Percentiles rank a stretch among this genome's conserved stretches.
These are phyloP conservation scores for Drosophila pruinosa DNA, from an alignment of 1,140 invertebrate species.

Conservation along the genomic window DNA sequence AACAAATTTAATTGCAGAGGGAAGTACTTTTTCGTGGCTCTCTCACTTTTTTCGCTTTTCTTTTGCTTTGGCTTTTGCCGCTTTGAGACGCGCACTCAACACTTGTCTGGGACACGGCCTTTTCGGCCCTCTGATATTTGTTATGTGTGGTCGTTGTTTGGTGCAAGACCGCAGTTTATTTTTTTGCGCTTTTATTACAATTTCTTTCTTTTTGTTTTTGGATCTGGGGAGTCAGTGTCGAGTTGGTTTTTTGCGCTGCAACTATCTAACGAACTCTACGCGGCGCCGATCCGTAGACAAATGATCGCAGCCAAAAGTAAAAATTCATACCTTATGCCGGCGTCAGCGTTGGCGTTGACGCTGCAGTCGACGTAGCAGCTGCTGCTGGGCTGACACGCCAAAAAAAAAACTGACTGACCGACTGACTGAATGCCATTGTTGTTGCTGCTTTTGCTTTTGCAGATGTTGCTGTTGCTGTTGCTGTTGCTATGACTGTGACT, in stretches of 20 bases:
- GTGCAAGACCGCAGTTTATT: conserved; percentile 18
- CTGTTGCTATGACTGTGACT: background rate
- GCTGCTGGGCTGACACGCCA: conserved; percentile 39
- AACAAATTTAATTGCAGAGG: conserved; percentile 59
- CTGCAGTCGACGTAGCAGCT: conserved; percentile 2
- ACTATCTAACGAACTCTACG: conserved; percentile 74
- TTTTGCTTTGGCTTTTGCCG: conserved; percentile 15
- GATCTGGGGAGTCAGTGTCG: conserved; percentile 8
- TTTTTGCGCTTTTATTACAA: background rate
- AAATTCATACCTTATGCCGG: conserved; percentile 71
- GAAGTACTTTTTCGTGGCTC: conserved; percentile 49
- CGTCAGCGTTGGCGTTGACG: conserved; percentile 38
- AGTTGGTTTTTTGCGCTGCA: conserved; percentile 39
- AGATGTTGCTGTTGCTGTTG: conserved; percentile 7
- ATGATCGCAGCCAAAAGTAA: conserved; percentile 76
- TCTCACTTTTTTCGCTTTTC: conserved; percentile 20
- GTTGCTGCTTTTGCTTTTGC: conserved; percentile 14
- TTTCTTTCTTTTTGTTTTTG: background rate
- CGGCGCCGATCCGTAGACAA: conserved; percentile 80
- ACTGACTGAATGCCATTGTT: conserved; percentile 43
- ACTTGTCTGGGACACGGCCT: conserved; percentile 21
- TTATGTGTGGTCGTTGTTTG: background rate
- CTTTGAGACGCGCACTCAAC: conserved; percentile 24
- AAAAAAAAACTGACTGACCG: conserved; percentile 62
- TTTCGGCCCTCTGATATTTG: conserved; percentile 8